These are phyloP conservation scores for Vicugna pacos DNA, from an alignment of 2,113 vertebrate species.

Conservation along the genomic window DNA sequence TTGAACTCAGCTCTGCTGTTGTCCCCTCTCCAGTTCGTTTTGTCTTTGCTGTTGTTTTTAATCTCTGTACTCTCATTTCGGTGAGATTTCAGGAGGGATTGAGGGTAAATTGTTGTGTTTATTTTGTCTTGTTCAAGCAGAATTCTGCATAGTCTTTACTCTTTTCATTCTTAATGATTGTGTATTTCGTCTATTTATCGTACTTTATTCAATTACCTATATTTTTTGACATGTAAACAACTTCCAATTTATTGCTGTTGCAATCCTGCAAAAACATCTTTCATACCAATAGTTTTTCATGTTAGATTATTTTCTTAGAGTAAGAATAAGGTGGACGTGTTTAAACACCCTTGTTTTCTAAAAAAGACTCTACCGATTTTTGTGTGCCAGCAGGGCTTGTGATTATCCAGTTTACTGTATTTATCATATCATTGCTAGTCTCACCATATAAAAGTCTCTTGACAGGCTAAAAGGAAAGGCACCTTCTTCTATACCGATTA, in stretches of 20 bases:
- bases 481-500: background rate
- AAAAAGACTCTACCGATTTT: background rate
- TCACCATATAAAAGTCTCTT: slow-evolving; percentile 8
- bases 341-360: slow-evolving; percentile 9
- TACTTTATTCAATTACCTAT: slow-evolving; percentile 11
- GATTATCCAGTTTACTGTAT: background rate
- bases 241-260: slow-evolving; percentile 6
- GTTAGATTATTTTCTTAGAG: background rate
- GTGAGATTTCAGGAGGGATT: background rate
- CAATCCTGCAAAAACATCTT: background rate
- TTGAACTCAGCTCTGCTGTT: background rate
- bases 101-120: background rate
- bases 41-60: background rate
- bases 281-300: background rate
- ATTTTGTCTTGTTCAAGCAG: background rate
- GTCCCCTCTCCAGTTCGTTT: background rate
- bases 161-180: slow-evolving; percentile 1
- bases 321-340: background rate
- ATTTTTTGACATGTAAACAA: background rate
- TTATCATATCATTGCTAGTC: background rate
- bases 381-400: background rate
- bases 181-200: background rate
- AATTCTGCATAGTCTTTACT: background rate
- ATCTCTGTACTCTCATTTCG: background rate
- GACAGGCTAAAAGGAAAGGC: background rate